Conservation (phyloP, 2,113 vertebrate genomes). For the Lampris megalopsis region DNA sequence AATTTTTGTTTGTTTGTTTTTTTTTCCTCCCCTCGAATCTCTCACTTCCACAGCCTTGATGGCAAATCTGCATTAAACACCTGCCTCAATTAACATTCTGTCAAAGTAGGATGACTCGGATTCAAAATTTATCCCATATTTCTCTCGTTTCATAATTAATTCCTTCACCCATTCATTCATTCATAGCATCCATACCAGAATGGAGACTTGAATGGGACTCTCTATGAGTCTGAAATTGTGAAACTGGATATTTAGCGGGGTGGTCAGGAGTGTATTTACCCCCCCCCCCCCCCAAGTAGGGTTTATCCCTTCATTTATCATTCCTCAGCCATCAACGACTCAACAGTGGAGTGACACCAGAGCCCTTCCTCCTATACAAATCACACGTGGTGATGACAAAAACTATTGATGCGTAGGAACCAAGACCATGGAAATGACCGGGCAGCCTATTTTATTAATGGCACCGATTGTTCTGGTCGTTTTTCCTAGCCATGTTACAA, state of each 20-base stretch:
- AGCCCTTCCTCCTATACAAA: conserved; percentile 54
- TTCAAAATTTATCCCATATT: background rate
- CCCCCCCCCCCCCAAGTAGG: conserved; percentile 55
- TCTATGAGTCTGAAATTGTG: conserved; percentile 47
- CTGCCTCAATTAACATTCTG: no score
- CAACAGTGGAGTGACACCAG: conserved; percentile 58
- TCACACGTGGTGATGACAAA: conserved; percentile 66
- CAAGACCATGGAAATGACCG: conserved; percentile 58
- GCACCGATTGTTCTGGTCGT: conserved; percentile 57
- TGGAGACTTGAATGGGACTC: conserved; percentile 42
- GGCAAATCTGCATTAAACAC: background rate
- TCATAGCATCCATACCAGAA: background rate
- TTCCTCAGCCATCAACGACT: conserved; percentile 68
- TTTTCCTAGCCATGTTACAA: conserved; percentile 29
- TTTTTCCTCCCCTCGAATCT: background rate
- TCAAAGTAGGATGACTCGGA: background rate
- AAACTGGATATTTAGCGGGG: conserved; percentile 61
- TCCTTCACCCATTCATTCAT: no score
- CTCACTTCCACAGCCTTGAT: background rate
- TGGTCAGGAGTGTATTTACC: conserved; percentile 34
- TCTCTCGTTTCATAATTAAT: background rate
- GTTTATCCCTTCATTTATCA: conserved; percentile 72
- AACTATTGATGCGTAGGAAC: conserved; percentile 41
- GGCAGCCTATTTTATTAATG: conserved; percentile 41
- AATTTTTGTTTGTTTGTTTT: background rate